These are phyloP conservation scores for Cetonia aurata DNA, from an alignment of 2,888 invertebrate species.

Conservation along the genomic window DNA sequence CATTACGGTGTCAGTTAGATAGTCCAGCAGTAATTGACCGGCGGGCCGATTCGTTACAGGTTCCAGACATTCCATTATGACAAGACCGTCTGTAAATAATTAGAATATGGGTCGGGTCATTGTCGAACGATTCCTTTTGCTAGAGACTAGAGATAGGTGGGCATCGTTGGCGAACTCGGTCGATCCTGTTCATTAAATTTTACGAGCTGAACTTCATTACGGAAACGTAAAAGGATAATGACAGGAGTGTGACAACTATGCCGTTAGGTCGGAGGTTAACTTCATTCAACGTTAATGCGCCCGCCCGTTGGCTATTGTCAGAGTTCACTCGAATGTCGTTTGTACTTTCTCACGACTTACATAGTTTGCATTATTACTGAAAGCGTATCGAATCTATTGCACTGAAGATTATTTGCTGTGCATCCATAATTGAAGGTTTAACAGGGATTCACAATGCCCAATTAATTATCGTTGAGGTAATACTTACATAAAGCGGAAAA, in stretches of 20 bases:
- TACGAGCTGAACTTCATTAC: slow-evolving; percentile 37
- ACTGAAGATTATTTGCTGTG: too few relatives aligned
- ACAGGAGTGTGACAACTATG: slow-evolving; percentile 23
- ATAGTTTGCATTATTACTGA: slow-evolving; percentile 3
- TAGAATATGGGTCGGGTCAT: slow-evolving; percentile 38
- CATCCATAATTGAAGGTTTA: too few relatives aligned
- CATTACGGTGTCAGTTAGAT: slow-evolving; percentile 78
- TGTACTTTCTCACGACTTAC: slow-evolving; percentile 1
- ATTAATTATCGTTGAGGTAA: neutral
- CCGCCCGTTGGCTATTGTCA: slow-evolving; percentile 6
- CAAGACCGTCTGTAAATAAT: slow-evolving; percentile 74
- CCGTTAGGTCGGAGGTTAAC: slow-evolving; percentile 18
- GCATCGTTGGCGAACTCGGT: neutral
- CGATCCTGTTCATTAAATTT: slow-evolving; percentile 37
- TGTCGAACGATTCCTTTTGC: slow-evolving; percentile 22
- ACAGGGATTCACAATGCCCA: too few relatives aligned
- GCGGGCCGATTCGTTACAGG: slow-evolving; percentile 74
- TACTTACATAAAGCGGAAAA: slow-evolving; percentile 80
- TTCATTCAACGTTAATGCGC: slow-evolving; percentile 19
- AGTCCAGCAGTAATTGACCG: slow-evolving; percentile 78
- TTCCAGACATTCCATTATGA: slow-evolving; percentile 78
- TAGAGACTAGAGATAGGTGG: slow-evolving; percentile 3
- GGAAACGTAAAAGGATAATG: slow-evolving; percentile 38
- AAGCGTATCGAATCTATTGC: too few relatives aligned
- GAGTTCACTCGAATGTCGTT: slow-evolving; percentile 8